Conservation (phyloP, 2,113 vertebrate genomes). For the Caloenas nicobarica region DNA sequence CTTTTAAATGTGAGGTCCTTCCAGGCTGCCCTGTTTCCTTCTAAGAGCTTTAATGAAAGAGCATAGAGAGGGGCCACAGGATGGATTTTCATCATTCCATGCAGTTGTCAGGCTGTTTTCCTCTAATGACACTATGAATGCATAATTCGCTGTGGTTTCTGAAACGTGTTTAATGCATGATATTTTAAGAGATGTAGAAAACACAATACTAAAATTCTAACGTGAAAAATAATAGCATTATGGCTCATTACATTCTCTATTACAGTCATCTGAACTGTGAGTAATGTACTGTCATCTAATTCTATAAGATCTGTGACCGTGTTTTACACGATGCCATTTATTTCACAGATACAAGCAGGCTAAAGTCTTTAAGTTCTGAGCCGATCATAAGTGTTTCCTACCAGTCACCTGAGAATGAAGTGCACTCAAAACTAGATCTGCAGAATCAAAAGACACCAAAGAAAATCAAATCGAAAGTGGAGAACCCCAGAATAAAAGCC, state of each 20-base stretch:
- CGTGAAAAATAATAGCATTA: slow-evolving; percentile 75
- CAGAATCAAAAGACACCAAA: neutral
- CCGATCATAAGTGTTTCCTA: slow-evolving; percentile 2
- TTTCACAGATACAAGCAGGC: slow-evolving; percentile 48
- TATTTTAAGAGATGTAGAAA: slow-evolving; percentile 72
- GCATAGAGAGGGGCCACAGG: neutral
- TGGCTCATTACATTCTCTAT: slow-evolving; percentile 70
- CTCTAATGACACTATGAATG: slow-evolving; percentile 56
- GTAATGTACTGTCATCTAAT: slow-evolving; percentile 60
- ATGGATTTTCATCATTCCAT: slow-evolving; percentile 46
- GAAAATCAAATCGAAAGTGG: neutral
- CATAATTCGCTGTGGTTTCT: slow-evolving; percentile 41
- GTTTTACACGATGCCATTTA: slow-evolving; percentile 61
- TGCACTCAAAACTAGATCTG: neutral
- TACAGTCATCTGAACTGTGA: slow-evolving; percentile 69
- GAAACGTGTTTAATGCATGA: slow-evolving; percentile 70
- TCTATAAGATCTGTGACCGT: slow-evolving; percentile 56
- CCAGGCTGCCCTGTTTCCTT: neutral
- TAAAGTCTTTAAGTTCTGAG: slow-evolving; percentile 22
- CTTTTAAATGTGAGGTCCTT: neutral
- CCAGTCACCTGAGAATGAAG: slow-evolving; percentile 13
- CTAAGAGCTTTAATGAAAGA: slow-evolving; percentile 19
- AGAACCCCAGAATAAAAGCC: neutral
- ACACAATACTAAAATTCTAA: slow-evolving; percentile 72
- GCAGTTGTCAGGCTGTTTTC: slow-evolving; percentile 24